Percentiles rank a stretch among this genome's conserved stretches.
These are phyloP conservation scores for Rhyacichthys aspro DNA, from an alignment of 2,797 vertebrate genomes.

Conservation along the genomic window DNA sequence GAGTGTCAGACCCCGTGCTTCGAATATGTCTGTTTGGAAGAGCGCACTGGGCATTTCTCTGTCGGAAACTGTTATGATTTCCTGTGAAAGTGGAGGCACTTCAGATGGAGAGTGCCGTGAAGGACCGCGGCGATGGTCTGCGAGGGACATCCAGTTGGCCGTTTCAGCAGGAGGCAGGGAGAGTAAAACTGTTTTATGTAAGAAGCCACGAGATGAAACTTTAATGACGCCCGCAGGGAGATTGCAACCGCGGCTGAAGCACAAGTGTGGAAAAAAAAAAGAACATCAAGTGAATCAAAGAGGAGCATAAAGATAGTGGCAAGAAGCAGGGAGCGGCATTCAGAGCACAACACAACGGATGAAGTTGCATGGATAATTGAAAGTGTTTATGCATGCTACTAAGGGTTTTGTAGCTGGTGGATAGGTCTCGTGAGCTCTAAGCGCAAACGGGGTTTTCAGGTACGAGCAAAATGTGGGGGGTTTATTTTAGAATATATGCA, in stretches of 20 bases:
- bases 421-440: neutral
- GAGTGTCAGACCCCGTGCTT: constrained; percentile 1
- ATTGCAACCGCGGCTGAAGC: constrained; percentile 36
- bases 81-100: neutral
- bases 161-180: constrained; percentile 4
- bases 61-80: constrained; percentile 4
- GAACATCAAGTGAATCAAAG: constrained; percentile 42
- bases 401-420: constrained; percentile 1
- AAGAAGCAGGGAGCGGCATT: constrained; percentile 12
- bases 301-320: constrained; percentile 10
- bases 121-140: constrained; percentile 14
- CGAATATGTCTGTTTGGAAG: constrained; percentile 6
- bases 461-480: neutral
- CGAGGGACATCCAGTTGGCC: constrained; percentile 20
- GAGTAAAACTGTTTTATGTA: constrained; percentile 50
- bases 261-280: constrained; percentile 28
- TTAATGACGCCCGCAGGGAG: constrained; percentile 56
- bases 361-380: constrained; percentile 18
- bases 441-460: too few species aligned
- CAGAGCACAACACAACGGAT: constrained; percentile 14
- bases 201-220: constrained; percentile 55
- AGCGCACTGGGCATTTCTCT: neutral
- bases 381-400: neutral
- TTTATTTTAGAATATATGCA: too few species aligned
- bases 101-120: neutral